Conservation (phyloP, 2,888 invertebrate species). For the Neoascia interrupta region DNA sequence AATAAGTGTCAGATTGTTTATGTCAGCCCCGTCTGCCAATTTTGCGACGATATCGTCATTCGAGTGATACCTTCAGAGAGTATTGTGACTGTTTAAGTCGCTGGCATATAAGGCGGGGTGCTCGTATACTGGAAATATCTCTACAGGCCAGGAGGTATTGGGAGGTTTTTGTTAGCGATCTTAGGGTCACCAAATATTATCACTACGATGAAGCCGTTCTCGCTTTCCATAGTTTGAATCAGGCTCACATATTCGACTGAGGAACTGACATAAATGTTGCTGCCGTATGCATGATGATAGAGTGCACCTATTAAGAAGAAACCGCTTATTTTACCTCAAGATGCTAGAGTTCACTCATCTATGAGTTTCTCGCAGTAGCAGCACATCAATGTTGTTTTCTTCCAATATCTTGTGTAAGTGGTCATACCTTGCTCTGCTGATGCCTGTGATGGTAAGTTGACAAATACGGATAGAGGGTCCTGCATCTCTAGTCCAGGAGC, state of each 20-base stretch:
- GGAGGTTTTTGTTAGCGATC: background rate
- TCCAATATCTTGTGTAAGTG: background rate
- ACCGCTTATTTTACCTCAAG: background rate
- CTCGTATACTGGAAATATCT: background rate
- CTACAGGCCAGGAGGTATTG: background rate
- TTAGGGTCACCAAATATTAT: background rate
- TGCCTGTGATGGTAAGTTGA: background rate
- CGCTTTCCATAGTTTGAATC: no score
- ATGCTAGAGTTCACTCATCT: background rate
- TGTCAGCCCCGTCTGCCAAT: no score
- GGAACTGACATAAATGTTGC: no score
- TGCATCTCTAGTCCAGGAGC: no score
- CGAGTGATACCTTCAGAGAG: background rate
- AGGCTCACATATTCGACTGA: no score
- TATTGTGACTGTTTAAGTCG: background rate
- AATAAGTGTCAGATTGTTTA: background rate
- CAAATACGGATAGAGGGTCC: background rate
- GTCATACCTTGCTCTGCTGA: background rate
- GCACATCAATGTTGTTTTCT: background rate
- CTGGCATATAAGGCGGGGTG: background rate
- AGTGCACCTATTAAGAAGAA: no score
- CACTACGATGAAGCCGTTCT: background rate
- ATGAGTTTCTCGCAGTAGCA: conserved; percentile 1
- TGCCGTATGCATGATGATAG: no score
- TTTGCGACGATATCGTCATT: background rate